Evolutionary conservation across 2,888 invertebrate species (phyloP).

Genomic region (Palloptera scutellata): DNA sequence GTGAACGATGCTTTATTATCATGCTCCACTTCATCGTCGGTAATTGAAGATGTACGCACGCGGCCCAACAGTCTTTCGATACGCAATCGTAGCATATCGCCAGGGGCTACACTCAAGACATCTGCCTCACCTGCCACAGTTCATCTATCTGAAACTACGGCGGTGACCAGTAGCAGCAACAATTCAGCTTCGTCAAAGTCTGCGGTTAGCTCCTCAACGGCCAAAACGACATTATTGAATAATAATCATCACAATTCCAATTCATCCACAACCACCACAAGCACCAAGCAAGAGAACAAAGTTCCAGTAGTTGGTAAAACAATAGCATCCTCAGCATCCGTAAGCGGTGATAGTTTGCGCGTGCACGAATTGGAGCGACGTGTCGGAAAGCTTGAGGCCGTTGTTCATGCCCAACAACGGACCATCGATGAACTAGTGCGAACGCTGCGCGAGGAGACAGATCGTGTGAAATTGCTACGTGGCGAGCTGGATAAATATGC

Average conservation of each 20-base stretch:
- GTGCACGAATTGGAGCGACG: slow-evolving; percentile 59
- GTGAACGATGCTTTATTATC: slow-evolving; percentile 43
- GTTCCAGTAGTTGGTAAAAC: slow-evolving; percentile 18
- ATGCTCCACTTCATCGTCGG: slow-evolving; percentile 15
- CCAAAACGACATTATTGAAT: slow-evolving; percentile 31
- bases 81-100: slow-evolving; percentile 60
- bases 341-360: slow-evolving; percentile 39
- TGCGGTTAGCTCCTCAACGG: slow-evolving; percentile 20
- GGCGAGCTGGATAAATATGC: slow-evolving; percentile 75
- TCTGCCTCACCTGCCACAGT: slow-evolving; percentile 24
- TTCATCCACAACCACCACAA: slow-evolving; percentile 26
- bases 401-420: slow-evolving; percentile 64
- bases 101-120: slow-evolving; percentile 40
- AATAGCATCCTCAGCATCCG: slow-evolving; percentile 14
- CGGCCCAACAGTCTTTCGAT: slow-evolving; percentile 59
- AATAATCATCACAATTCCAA: slow-evolving; percentile 27
- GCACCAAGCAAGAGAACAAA: slow-evolving; percentile 27
- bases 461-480: slow-evolving; percentile 72
- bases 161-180: slow-evolving; percentile 40
- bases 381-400: slow-evolving; percentile 57
- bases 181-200: slow-evolving; percentile 21
- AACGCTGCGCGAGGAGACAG: slow-evolving; percentile 71
- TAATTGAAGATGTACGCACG: slow-evolving; percentile 51
- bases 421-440: slow-evolving; percentile 72
- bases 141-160: not conserved